These are phyloP conservation scores for Sebastes trivittatus DNA, from an alignment of 2,797 vertebrate genomes.

Conservation along the genomic window DNA sequence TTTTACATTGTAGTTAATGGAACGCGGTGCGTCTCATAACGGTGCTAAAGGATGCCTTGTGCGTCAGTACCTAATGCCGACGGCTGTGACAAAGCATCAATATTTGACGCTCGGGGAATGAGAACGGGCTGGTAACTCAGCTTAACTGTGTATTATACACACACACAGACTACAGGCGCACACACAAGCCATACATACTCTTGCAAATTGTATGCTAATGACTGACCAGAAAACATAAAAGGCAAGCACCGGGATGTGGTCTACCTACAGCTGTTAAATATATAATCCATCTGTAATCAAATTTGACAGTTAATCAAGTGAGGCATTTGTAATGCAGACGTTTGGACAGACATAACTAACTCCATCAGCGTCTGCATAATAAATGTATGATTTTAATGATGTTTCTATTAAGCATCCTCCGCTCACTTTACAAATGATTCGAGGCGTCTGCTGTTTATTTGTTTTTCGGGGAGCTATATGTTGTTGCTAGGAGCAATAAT, in stretches of 20 bases:
- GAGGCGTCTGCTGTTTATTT: conserved; percentile 88
- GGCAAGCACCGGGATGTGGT: conserved; percentile 74
- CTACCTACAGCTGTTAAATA: conserved; percentile 83
- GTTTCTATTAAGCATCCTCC: conserved; percentile 84
- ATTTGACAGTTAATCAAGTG: conserved; percentile 87
- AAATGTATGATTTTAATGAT: conserved; percentile 85
- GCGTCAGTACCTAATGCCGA: too few relatives aligned
- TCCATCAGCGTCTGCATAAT: conserved; percentile 87
- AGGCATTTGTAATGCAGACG: conserved; percentile 81
- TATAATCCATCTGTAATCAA: conserved; percentile 87
- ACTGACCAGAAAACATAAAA: conserved; percentile 70
- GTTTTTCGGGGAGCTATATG: conserved; percentile 79
- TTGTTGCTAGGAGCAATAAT: conserved; percentile 90
- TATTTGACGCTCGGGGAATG: fast-evolving
- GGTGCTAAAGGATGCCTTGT: too few relatives aligned
- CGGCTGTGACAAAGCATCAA: too few relatives aligned
- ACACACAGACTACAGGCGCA: not conserved
- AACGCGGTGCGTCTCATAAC: too few relatives aligned
- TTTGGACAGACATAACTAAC: conserved; percentile 85
- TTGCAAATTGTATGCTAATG: conserved; percentile 71
- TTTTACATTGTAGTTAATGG: too few relatives aligned
- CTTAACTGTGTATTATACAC: not conserved
- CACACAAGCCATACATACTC: conserved; percentile 4
- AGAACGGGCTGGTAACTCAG: not conserved
- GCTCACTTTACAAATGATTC: conserved; percentile 86